phyloP scores from a whole-genome alignment of 2,113 vertebrate genomes.

The Chaetura pelagica region DNA sequence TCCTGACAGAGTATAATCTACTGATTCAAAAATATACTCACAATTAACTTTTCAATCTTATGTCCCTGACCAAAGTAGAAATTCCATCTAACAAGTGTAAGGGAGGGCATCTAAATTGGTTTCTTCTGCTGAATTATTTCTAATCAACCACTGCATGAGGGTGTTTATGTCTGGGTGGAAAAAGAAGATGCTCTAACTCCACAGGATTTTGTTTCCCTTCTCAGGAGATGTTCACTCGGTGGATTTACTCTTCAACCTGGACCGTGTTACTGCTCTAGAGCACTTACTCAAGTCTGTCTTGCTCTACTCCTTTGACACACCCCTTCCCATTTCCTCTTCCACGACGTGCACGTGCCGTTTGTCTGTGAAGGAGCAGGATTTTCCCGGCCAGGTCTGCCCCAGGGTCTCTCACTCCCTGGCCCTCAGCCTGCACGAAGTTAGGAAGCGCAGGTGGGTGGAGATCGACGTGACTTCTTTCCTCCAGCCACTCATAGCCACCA shows the following conservation, averaged over 20 bases:
- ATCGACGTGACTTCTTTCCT: conserved; percentile 88
- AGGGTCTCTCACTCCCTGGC: conserved; percentile 61
- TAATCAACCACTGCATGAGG: rapidly evolving
- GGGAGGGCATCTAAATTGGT: not conserved
- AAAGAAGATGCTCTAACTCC: not conserved
- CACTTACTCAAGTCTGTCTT: conserved; percentile 88
- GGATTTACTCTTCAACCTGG: conserved; percentile 89
- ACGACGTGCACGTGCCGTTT: conserved; percentile 79
- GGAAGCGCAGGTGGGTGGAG: conserved; percentile 83
- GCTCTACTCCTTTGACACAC: conserved; percentile 84
- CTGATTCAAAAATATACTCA: not conserved
- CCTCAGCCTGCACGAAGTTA: conserved; percentile 73
- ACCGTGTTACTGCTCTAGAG: conserved; percentile 84
- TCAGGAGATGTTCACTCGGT: conserved; percentile 77
- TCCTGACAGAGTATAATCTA: not conserved
- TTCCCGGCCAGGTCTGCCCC: conserved; percentile 62
- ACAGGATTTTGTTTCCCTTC: conserved; percentile 3
- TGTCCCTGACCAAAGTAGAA: not conserved
- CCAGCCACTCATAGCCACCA: conserved; percentile 79
- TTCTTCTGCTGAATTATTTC: not conserved
- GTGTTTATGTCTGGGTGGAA: not conserved
- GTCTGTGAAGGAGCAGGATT: conserved; percentile 68
- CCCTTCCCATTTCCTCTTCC: conserved; percentile 43
- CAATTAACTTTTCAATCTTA: not conserved
- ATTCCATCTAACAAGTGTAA: rapidly evolving